Conservation (phyloP, 2,888 invertebrate species). For the Hypena proboscidalis region DNA sequence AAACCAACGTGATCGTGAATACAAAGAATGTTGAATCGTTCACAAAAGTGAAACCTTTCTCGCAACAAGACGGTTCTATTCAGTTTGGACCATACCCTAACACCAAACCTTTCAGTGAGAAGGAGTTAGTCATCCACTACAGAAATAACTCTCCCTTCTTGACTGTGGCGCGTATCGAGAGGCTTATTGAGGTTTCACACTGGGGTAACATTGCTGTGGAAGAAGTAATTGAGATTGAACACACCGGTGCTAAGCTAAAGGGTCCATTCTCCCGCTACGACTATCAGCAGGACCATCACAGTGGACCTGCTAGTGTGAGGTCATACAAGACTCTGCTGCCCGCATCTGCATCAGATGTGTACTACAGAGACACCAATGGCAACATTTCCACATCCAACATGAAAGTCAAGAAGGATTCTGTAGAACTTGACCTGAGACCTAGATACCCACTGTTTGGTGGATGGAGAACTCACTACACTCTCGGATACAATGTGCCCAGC, state of each 20-base stretch:
- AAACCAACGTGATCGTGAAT: constrained; percentile 91
- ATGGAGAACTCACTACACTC: constrained; percentile 98
- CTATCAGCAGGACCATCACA: constrained; percentile 96
- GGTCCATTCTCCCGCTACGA: constrained; percentile 99
- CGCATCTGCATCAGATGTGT: constrained; percentile 97
- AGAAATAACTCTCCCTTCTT: constrained; percentile 99
- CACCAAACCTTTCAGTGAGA: constrained; percentile 84
- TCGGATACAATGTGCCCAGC: constrained; percentile 99
- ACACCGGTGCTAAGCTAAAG: constrained; percentile 96
- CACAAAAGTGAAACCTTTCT: constrained; percentile 92
- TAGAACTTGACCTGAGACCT: constrained; percentile 97
- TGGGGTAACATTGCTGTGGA: constrained; percentile 99
- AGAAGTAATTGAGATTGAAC: constrained; percentile 95
- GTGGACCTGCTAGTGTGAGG: constrained; percentile 95
- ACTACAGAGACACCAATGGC: constrained; percentile 98
- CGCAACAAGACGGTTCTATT: constrained; percentile 92
- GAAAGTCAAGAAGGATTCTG: constrained; percentile 94
- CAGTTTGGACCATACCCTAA: constrained; percentile 96
- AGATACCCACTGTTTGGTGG: constrained; percentile 99
- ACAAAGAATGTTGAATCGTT: constrained; percentile 93
- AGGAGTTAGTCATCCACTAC: constrained; percentile 93
- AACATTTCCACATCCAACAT: constrained; percentile 99
- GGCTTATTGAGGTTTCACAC: constrained; percentile 97
- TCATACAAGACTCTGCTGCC: constrained; percentile 94
- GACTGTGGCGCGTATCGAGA: constrained; percentile 94